Evolutionary conservation across 1,140 invertebrate genomes (phyloP).

Genomic region (Manduca sexta): DNA sequence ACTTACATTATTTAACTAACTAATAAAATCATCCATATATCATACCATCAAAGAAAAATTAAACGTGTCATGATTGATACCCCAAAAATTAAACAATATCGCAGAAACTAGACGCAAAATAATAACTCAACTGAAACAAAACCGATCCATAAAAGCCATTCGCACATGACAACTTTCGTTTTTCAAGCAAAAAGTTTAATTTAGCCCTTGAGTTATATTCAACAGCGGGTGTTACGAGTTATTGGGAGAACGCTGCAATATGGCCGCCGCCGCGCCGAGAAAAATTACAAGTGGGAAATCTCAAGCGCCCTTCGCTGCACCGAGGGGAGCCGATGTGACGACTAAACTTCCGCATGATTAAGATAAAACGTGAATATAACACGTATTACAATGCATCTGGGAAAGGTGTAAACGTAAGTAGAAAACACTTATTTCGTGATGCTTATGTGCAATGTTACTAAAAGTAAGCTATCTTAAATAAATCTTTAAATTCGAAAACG

Average conservation of each 20-base stretch:
- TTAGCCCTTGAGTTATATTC: constrained; percentile 48
- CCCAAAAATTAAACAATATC: not conserved
- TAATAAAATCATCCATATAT: no score
- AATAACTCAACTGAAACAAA: constrained; percentile 21
- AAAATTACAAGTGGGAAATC: constrained; percentile 53
- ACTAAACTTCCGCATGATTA: not conserved
- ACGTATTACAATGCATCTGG: no score
- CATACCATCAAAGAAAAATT: no score
- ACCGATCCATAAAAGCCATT: constrained; percentile 39
- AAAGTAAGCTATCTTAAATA: no score
- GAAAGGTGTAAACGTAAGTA: no score
- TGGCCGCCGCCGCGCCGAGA: constrained; percentile 33
- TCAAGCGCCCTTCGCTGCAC: constrained; percentile 23
- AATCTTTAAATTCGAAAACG: no score
- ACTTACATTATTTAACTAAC: no score
- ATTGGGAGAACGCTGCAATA: constrained; percentile 42
- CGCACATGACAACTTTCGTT: constrained; percentile 37
- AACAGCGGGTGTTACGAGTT: constrained; percentile 36
- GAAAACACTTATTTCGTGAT: no score
- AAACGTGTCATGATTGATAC: constrained; percentile 1
- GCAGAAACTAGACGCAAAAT: constrained; percentile 4
- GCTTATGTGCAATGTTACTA: no score
- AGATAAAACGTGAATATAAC: no score
- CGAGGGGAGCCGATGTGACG: constrained; percentile 10
- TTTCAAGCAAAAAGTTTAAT: constrained; percentile 49